A percentile compares a stretch with the other conserved stretches of the same genome.
Conservation (phyloP, 2,797 vertebrate species). For the Brotula barbata region DNA sequence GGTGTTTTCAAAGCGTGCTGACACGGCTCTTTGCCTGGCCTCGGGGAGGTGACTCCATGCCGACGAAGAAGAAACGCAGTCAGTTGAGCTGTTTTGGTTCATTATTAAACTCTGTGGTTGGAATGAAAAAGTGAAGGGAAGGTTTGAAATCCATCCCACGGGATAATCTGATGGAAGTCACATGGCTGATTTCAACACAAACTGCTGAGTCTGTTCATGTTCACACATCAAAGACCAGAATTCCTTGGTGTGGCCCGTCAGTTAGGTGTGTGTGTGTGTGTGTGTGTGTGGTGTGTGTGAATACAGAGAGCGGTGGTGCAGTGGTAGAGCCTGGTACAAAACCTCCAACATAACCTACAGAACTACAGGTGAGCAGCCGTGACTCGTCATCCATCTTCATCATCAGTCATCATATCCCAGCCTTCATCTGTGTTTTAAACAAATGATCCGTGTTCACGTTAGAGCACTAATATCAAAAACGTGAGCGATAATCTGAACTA, state of each 20-base stretch:
- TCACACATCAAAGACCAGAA: slow-evolving; percentile 26
- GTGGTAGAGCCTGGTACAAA: slow-evolving; percentile 16
- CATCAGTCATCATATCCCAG: no score
- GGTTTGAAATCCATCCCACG: neutral
- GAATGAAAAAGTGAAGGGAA: neutral
- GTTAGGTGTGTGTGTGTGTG: slow-evolving; percentile 24
- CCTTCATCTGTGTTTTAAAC: no score
- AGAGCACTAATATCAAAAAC: no score
- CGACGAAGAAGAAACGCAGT: no score
- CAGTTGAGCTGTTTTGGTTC: no score
- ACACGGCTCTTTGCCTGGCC: no score
- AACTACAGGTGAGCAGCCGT: neutral
- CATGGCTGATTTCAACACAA: slow-evolving; percentile 12
- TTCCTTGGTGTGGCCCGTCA: slow-evolving; percentile 18
- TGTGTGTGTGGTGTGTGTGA: slow-evolving; percentile 4
- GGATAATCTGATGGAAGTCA: slow-evolving; percentile 1
- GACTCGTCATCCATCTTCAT: neutral
- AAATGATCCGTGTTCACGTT: no score
- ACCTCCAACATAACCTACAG: slow-evolving; percentile 2
- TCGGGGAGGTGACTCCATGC: no score
- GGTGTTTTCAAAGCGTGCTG: slow-evolving; percentile 28
- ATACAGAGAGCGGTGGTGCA: neutral
- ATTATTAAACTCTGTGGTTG: no score
- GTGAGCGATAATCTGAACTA: no score
- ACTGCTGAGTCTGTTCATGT: slow-evolving; percentile 19